Percentiles rank a stretch among this genome's conserved stretches.
Conservation (phyloP, 2,797 vertebrate genomes). For the Diglossa cyanea region DNA sequence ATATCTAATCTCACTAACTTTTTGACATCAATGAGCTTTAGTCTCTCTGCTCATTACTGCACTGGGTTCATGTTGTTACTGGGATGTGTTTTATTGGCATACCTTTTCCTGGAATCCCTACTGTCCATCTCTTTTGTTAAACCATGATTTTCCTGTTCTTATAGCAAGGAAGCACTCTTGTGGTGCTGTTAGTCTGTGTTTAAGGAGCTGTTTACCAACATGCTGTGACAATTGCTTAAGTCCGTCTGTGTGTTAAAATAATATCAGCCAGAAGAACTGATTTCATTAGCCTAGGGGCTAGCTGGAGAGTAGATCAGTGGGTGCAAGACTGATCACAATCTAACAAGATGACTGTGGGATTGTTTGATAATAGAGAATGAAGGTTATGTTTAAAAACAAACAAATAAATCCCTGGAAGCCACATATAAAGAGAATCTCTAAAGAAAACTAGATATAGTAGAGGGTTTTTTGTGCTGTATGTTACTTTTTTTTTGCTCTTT, state of each 20-base stretch:
- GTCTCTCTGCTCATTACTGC: background rate
- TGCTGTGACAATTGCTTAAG: background rate
- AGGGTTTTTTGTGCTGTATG: rapidly evolving
- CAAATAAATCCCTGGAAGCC: background rate
- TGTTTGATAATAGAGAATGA: background rate
- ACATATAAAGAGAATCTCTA: background rate
- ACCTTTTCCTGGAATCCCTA: background rate
- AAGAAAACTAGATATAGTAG: background rate
- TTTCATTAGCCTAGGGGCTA: conserved; percentile 6
- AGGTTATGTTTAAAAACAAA: background rate
- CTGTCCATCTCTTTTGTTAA: background rate
- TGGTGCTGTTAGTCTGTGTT: background rate
- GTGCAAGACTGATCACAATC: background rate
- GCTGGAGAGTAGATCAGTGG: background rate
- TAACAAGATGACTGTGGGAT: background rate
- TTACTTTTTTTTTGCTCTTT: background rate
- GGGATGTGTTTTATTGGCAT: background rate
- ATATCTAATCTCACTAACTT: background rate
- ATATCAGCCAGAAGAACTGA: background rate
- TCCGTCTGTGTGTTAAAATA: background rate
- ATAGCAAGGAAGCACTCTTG: background rate
- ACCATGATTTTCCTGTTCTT: background rate
- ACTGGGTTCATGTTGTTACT: background rate
- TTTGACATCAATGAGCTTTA: background rate
- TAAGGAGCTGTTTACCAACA: background rate